These are phyloP conservation scores for Moxostoma hubbsi DNA, from an alignment of 2,797 vertebrate genomes.

Conservation along the genomic window DNA sequence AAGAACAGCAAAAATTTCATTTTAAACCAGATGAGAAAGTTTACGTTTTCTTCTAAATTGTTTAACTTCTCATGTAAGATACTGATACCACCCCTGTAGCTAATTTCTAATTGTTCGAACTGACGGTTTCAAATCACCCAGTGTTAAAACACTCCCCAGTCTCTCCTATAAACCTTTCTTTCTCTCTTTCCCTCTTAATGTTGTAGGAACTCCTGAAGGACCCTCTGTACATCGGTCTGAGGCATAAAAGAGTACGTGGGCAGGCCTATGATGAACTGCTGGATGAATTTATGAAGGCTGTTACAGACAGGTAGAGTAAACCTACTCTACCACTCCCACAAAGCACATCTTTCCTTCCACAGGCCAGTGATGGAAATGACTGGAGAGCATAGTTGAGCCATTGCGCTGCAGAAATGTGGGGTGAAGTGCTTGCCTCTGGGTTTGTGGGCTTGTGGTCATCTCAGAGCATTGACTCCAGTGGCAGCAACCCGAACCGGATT, in stretches of 20 bases:
- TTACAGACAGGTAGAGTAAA: conserved; percentile 86
- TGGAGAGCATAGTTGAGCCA: conserved; percentile 45
- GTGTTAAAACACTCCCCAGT: no score
- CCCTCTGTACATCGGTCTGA: conserved; percentile 94
- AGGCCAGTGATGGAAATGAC: conserved; percentile 47
- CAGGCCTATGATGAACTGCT: conserved; percentile 90
- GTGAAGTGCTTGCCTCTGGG: conserved; percentile 21
- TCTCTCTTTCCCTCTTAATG: conserved; percentile 35
- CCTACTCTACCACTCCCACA: background rate
- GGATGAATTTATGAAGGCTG: conserved; percentile 97
- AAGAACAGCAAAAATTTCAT: no score
- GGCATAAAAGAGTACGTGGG: conserved; percentile 90
- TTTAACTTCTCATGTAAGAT: no score
- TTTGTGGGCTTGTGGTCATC: conserved; percentile 39
- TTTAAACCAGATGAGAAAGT: no score
- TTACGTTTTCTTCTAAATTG: no score
- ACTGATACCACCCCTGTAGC: no score
- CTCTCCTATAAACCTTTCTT: background rate
- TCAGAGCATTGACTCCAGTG: conserved; percentile 42
- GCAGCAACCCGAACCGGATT: conserved; percentile 27
- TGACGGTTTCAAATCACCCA: no score
- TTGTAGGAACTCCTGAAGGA: conserved; percentile 88
- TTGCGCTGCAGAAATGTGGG: conserved; percentile 45
- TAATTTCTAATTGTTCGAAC: no score
- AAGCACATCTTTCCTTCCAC: conserved; percentile 3